These are phyloP conservation scores for Drosophila saltans DNA, from an alignment of 1,140 invertebrate species.

Conservation along the genomic window DNA sequence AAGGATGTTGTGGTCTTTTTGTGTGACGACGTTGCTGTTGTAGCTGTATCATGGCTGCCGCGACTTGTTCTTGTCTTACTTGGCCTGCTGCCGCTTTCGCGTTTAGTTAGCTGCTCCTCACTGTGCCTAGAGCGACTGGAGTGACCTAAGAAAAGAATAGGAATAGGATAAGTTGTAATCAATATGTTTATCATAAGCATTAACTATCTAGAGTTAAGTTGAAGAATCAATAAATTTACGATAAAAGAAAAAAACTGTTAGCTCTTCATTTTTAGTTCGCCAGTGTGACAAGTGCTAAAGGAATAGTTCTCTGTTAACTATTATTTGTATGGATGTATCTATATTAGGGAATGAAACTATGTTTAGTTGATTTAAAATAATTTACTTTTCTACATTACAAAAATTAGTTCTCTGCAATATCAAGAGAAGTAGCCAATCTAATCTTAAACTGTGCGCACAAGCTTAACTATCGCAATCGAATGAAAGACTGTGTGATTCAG, in stretches of 20 bases:
- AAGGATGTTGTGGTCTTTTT: slow-evolving; percentile 62
- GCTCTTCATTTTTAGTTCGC: slow-evolving; percentile 21
- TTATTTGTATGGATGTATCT: slow-evolving; percentile 9
- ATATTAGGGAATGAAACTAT: neutral
- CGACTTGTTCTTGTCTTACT: slow-evolving; percentile 61
- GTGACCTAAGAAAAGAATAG: slow-evolving; percentile 59
- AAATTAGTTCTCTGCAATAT: too few species aligned
- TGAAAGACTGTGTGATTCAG: neutral
- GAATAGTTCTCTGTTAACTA: neutral
- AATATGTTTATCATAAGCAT: neutral
- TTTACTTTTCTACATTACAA: neutral
- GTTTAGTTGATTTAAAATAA: slow-evolving; percentile 6
- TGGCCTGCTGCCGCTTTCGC: slow-evolving; percentile 50
- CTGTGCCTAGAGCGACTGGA: slow-evolving; percentile 78
- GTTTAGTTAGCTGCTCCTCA: slow-evolving; percentile 46
- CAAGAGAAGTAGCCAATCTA: neutral
- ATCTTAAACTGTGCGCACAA: neutral
- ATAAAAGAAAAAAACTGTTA: slow-evolving; percentile 13
- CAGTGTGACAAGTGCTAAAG: slow-evolving; percentile 6
- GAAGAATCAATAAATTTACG: slow-evolving; percentile 9
- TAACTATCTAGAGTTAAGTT: slow-evolving; percentile 4
- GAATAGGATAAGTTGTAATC: neutral
- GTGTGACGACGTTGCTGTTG: slow-evolving; percentile 38
- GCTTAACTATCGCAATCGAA: neutral
- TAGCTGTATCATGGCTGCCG: slow-evolving; percentile 50